phyloP scores from a whole-genome alignment of 2,113 vertebrate genomes.

The Tragelaphus imberbis region DNA sequence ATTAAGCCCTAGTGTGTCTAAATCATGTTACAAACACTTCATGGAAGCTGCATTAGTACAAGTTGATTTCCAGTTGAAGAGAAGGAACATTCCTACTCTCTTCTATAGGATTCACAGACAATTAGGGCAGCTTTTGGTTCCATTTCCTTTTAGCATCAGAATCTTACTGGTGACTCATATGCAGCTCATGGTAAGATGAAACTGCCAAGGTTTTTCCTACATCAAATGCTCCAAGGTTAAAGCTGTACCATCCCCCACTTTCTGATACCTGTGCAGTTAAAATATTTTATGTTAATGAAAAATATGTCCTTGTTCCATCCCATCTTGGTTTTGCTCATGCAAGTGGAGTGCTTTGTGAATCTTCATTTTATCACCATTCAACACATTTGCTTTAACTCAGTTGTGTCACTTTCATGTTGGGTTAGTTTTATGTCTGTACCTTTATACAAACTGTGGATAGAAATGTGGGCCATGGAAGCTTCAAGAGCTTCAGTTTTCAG shows the following conservation, averaged over 20 bases:
- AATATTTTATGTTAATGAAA: not conserved
- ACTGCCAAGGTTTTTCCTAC: not conserved
- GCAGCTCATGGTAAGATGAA: not conserved
- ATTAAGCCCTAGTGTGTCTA: not conserved
- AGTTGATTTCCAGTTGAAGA: not conserved
- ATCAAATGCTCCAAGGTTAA: not conserved
- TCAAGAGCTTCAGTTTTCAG: not conserved
- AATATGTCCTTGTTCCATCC: not conserved
- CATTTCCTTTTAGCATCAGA: not conserved
- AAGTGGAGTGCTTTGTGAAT: not conserved
- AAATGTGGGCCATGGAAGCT: not conserved
- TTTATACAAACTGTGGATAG: not conserved
- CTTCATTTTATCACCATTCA: not conserved
- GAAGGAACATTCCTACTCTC: not conserved
- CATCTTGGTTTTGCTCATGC: not conserved
- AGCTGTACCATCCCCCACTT: not conserved
- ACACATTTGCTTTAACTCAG: not conserved
- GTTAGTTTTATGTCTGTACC: not conserved
- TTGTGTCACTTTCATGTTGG: not conserved
- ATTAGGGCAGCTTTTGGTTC: not conserved
- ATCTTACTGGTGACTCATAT: not conserved
- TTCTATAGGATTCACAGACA: not conserved
- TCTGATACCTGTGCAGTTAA: not conserved
- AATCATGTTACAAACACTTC: not conserved
- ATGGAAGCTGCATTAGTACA: not conserved